Evolutionary conservation across 2,797 vertebrate species (phyloP).

Genomic region (Onychomys arenicola): DNA sequence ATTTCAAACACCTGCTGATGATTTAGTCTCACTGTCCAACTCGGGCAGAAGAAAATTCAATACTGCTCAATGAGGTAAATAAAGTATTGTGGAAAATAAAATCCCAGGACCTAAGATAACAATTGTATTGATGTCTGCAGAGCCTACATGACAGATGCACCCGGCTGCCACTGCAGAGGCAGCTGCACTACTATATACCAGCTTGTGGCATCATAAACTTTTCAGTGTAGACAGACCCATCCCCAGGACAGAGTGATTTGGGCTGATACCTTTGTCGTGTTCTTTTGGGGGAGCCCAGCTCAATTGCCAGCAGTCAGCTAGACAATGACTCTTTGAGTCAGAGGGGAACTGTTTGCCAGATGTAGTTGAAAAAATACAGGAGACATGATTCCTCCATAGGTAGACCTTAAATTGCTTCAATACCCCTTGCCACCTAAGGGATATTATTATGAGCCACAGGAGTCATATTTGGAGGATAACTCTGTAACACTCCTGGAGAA

Average conservation of each 20-base stretch:
- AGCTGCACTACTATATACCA: background rate
- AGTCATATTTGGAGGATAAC: background rate
- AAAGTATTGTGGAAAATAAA: conserved; percentile 63
- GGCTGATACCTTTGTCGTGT: background rate
- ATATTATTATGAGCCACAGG: background rate
- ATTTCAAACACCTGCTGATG: conserved; percentile 59
- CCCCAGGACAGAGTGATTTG: background rate
- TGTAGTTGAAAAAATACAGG: background rate
- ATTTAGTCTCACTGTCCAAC: conserved; percentile 11
- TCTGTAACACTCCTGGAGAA: background rate
- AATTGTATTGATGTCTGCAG: conserved; percentile 45
- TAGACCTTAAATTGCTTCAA: background rate
- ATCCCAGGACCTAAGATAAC: conserved; percentile 64
- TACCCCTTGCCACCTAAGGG: background rate
- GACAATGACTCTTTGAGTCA: conserved; percentile 4
- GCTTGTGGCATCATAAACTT: conserved; percentile 12
- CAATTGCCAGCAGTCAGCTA: background rate
- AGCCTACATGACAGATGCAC: background rate
- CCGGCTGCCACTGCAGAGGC: background rate
- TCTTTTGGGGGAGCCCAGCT: background rate
- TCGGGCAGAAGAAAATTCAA: conserved; percentile 65
- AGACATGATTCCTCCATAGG: background rate
- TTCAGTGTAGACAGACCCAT: background rate
- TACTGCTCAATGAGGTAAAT: conserved; percentile 72
- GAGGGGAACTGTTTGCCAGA: conserved; percentile 32